Evolutionary conservation across 2,797 vertebrate genomes (phyloP), one percentile per base, ranked within the genome.

Genomic region (Sarcoramphus papa): DNA sequence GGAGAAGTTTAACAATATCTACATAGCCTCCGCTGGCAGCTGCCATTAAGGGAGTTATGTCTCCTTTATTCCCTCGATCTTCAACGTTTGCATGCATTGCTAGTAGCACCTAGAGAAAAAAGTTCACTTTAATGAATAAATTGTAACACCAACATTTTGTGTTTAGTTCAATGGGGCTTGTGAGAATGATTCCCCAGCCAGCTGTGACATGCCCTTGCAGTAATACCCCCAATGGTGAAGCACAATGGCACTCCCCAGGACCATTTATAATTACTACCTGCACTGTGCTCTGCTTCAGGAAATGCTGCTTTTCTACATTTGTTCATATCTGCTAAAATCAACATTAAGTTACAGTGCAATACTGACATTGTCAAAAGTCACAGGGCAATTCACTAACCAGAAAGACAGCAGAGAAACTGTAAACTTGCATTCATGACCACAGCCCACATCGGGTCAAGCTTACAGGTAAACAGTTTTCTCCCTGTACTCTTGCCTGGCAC

Each of bases 61-160:
- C 99, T 35, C 99, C 99, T 97, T 99, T 99, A 98, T 99, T 99
- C 69, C 99, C 99, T 97, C 99, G 97, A 96, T 99, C 99, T 97
- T 99, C 99, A 94, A 99, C 99, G 8, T 99, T 99, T 78, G 99
- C 99, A 56, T 99, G 99, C 99, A 99, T 99, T 88, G 99, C 99
- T 97, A 99, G 98, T 41, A 99, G 98, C 60, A 99, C 99, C 99
- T 99, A n/a, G 27, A 73, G 53, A 62, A 79, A 91, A 84, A 88
- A 63, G 7, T 25, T 40, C 68, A 85, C 53, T 51, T 22, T 30
- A 35, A 31, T 85, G 17, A 91, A 67, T 12, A 48, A 40, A 35
- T 1, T 64, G 8, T 11, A 69, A 50, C 41, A 70, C 3, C 14
- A 50, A 16, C 7, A 40, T n/a, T 37, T 57, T 40, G 67, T 3